Conservation (phyloP, 2,113 vertebrate species). For the Guaruba guarouba region DNA sequence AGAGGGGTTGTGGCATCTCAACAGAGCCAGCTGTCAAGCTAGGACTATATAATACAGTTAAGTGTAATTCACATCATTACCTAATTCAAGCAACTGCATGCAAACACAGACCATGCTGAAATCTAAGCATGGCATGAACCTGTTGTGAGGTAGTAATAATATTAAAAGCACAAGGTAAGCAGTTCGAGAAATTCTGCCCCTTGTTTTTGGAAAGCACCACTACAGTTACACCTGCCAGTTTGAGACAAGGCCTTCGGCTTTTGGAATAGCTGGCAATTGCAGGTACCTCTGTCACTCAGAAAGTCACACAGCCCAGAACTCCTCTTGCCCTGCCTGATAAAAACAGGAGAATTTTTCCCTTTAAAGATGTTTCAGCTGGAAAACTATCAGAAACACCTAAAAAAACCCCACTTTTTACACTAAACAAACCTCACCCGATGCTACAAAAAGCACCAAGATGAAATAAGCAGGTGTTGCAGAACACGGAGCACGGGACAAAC, state of each 20-base stretch:
- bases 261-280: neutral
- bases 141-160: neutral
- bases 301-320: neutral
- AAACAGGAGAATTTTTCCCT: neutral
- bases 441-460: neutral
- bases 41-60: neutral
- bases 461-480: neutral
- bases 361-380: neutral
- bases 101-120: neutral
- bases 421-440: neutral
- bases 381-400: neutral
- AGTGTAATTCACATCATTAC: neutral
- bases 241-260: neutral
- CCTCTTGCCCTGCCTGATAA: neutral
- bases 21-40: neutral
- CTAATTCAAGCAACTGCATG: neutral
- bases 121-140: neutral
- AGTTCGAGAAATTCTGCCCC: neutral
- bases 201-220: neutral
- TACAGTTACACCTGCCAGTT: neutral
- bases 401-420: neutral
- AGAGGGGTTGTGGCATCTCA: neutral
- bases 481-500: fast-evolving
- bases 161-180: neutral
- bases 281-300: neutral